These are phyloP conservation scores for Apis florea DNA, from an alignment of 1,140 invertebrate genomes.

Conservation along the genomic window DNA sequence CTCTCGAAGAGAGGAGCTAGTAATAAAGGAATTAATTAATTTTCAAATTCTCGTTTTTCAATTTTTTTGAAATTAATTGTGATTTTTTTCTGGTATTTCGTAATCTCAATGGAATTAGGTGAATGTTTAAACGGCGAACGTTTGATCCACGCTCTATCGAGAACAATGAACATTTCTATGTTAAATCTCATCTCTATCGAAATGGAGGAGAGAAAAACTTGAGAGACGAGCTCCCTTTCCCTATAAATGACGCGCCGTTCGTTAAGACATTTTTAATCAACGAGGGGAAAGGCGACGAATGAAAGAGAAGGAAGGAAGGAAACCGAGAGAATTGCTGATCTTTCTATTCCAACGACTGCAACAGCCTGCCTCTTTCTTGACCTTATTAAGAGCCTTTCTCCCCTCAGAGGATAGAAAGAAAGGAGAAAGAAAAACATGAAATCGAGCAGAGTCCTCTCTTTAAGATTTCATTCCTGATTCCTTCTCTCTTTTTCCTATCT, in stretches of 20 bases:
- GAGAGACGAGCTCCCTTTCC: conserved; percentile 26
- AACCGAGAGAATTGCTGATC: conserved; percentile 55
- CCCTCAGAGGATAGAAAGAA: neutral
- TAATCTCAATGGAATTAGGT: too few species aligned
- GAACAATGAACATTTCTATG: neutral
- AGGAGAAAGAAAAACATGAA: conserved; percentile 15
- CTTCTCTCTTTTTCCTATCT: neutral
- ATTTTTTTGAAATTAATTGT: too few species aligned
- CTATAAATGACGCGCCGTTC: conserved; percentile 50
- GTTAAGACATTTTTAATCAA: conserved; percentile 72
- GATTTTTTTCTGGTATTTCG: too few species aligned
- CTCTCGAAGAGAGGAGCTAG: too few species aligned
- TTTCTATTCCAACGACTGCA: conserved; percentile 53
- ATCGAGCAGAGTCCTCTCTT: conserved; percentile 1
- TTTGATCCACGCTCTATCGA: neutral
- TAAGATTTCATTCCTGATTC: neutral
- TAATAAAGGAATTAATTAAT: too few species aligned
- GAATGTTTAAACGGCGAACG: too few species aligned
- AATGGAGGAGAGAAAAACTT: conserved; percentile 19
- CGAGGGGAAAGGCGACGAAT: conserved; percentile 16
- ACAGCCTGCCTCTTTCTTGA: conserved; percentile 40
- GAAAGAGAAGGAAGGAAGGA: neutral
- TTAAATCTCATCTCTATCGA: conserved; percentile 17
- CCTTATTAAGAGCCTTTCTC: conserved; percentile 49
- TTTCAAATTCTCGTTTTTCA: too few species aligned